Conservation (phyloP, 2,888 invertebrate species). For the Antheraea yamamai region DNA sequence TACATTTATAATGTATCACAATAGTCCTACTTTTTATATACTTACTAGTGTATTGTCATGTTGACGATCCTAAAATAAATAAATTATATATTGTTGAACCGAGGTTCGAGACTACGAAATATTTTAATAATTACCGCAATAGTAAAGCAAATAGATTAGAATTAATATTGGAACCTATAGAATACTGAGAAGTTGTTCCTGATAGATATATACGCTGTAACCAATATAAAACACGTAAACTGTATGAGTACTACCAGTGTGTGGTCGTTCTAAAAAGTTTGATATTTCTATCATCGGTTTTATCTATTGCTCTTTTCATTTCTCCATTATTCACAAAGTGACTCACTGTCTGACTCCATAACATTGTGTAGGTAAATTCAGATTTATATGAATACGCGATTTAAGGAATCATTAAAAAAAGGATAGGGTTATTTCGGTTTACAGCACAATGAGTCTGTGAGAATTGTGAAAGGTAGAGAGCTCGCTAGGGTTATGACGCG, state of each 20-base stretch:
- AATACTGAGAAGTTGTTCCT: neutral
- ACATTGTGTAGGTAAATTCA: neutral
- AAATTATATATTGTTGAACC: too few species aligned
- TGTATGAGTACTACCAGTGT: neutral
- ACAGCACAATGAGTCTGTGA: neutral
- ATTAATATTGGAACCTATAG: too few species aligned
- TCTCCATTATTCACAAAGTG: neutral
- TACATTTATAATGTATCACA: too few species aligned
- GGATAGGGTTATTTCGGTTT: neutral
- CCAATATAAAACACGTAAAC: neutral
- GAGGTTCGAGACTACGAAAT: too few species aligned
- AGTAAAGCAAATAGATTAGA: too few species aligned
- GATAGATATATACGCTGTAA: neutral
- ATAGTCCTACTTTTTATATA: too few species aligned
- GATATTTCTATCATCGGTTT: neutral
- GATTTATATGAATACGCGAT: neutral
- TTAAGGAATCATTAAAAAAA: neutral
- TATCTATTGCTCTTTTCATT: neutral
- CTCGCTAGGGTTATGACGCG: neutral
- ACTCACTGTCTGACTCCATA: neutral
- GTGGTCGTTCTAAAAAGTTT: neutral
- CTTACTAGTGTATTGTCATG: too few species aligned
- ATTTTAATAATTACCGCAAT: too few species aligned
- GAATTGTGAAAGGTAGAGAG: neutral
- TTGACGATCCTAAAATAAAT: too few species aligned